Evolutionary conservation across 37 sponge, comb jelly and placozoan species (phyloP).

Genomic region (Beroe forskalii): DNA sequence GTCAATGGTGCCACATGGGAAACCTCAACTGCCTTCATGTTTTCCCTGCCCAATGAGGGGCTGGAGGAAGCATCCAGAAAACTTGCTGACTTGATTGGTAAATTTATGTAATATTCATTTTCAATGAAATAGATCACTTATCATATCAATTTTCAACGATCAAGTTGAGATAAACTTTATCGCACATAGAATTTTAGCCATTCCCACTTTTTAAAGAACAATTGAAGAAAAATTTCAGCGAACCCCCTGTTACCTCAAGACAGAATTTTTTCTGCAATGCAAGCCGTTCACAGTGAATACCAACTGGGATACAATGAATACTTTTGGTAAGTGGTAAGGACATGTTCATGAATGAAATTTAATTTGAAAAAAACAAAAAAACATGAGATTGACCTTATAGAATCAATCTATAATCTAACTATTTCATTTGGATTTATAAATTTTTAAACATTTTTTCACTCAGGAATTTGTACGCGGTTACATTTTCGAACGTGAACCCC

Average conservation of each 20-base stretch:
- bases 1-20: constrained; percentile 29
- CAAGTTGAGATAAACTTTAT: no score
- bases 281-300: constrained; percentile 30
- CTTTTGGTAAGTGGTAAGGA: not conserved
- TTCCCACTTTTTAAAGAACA: no score
- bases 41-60: not conserved
- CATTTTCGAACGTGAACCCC: not conserved
- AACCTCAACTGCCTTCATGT: not conserved
- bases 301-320: not conserved
- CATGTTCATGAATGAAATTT: no score
- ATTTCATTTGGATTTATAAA: no score
- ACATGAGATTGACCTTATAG: no score
- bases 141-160: no score
- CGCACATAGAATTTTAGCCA: no score
- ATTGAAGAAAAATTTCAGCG: not conserved
- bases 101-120: not conserved
- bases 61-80: not conserved
- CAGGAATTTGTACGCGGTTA: constrained; percentile 7
- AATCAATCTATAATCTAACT: no score
- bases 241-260: constrained; percentile 10
- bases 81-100: constrained; percentile 20
- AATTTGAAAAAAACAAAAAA: no score
- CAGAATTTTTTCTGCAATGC: not conserved
- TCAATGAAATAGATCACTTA: no score
- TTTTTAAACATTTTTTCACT: no score